Percentiles rank a stretch among this genome's conserved stretches.
Evolutionary conservation across 2,113 vertebrate species (phyloP).

Genomic region (Meriones unguiculatus): DNA sequence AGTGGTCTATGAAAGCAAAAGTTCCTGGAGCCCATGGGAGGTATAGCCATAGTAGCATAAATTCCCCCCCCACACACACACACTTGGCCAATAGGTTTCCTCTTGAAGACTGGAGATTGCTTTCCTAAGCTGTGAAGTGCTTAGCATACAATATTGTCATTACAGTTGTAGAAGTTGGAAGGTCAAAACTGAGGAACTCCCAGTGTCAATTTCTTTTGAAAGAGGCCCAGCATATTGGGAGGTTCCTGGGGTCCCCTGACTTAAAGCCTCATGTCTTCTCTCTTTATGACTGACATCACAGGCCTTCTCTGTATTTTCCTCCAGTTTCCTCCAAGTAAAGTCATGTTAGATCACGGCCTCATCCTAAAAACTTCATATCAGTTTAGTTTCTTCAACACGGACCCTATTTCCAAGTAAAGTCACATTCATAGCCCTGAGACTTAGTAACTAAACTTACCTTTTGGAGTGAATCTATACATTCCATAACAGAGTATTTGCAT

Average conservation of each 20-base stretch:
- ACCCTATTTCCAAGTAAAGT: neutral
- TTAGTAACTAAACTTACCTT: neutral
- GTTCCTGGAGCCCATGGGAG: too few species aligned
- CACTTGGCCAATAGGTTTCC: neutral
- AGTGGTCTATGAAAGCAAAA: neutral
- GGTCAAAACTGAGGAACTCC: too few species aligned
- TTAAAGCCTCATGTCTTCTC: neutral
- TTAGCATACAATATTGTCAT: neutral
- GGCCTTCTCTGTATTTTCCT: neutral
- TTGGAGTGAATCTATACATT: neutral
- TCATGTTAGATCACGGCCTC: neutral
- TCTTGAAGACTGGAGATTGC: neutral
- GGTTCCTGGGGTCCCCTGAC: too few species aligned
- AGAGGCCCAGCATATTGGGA: too few species aligned
- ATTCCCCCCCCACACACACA: too few species aligned
- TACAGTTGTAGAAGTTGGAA: neutral
- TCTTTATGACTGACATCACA: neutral
- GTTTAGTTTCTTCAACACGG: neutral
- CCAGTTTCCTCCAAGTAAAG: neutral
- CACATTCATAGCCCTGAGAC: accelerated
- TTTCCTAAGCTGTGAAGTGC: neutral
- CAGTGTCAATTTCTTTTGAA: neutral
- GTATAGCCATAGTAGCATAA: neutral
- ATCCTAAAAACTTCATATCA: neutral
- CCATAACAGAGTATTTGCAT: neutral